Conservation (phyloP, 2,797 vertebrate species). For the Syngnathus rostellatus region DNA sequence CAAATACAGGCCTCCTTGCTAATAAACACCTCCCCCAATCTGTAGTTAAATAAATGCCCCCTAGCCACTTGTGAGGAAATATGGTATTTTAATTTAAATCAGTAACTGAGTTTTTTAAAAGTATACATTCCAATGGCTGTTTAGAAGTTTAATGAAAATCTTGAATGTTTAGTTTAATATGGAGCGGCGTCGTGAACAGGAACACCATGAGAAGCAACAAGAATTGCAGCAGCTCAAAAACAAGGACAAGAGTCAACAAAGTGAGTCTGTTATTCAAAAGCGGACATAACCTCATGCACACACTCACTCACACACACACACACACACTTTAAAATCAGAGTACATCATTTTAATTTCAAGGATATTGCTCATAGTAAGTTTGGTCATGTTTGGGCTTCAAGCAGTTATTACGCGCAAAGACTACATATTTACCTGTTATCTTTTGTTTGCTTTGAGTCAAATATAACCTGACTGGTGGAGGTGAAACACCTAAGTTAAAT, state of each 20-base stretch:
- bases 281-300: not conserved
- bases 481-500: slow-evolving; percentile 45
- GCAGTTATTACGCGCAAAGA: no score
- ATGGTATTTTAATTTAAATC: not conserved
- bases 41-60: no score
- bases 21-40: no score
- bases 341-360: no score
- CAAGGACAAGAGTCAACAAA: slow-evolving; percentile 77
- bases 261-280: slow-evolving; percentile 45
- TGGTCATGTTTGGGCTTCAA: no score
- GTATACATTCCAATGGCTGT: no score
- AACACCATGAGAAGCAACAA: slow-evolving; percentile 70
- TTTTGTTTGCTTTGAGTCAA: slow-evolving; percentile 45
- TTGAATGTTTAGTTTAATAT: slow-evolving; percentile 57
- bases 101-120: no score
- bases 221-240: slow-evolving; percentile 72
- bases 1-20: no score
- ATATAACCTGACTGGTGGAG: slow-evolving; percentile 37
- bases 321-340: not conserved
- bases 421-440: no score
- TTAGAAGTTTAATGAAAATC: no score
- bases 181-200: slow-evolving; percentile 68
- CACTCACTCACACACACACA: slow-evolving; percentile 4
- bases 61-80: no score
- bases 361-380: no score